These are phyloP conservation scores for Dasysyrphus tricinctus DNA, from an alignment of 2,888 invertebrate genomes.

Conservation along the genomic window DNA sequence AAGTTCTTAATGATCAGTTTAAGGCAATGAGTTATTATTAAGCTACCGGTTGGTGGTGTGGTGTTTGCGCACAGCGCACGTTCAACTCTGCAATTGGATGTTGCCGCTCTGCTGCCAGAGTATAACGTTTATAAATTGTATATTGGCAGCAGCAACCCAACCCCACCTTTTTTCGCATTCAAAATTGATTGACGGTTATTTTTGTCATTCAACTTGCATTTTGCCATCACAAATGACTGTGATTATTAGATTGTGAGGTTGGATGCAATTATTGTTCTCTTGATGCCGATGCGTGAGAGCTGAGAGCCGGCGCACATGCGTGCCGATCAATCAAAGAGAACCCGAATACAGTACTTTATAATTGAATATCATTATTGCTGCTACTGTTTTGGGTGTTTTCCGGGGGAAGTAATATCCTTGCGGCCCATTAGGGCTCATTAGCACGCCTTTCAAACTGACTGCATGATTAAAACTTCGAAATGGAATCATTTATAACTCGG, in stretches of 20 bases:
- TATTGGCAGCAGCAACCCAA: constrained; percentile 27
- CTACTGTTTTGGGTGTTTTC: constrained; percentile 48
- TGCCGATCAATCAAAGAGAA: constrained; percentile 62
- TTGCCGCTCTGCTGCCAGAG: constrained; percentile 29
- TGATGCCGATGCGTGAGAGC: constrained; percentile 53
- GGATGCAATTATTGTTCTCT: constrained; percentile 55
- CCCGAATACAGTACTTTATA: background rate
- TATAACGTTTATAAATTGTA: constrained; percentile 58
- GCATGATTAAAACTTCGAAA: constrained; percentile 22
- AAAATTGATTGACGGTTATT: constrained; percentile 73
- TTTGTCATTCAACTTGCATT: constrained; percentile 72
- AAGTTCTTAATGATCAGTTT: constrained; percentile 68
- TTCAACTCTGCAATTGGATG: constrained; percentile 65
- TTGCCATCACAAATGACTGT: constrained; percentile 65
- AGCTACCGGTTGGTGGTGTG: constrained; percentile 40
- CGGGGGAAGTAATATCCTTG: constrained; percentile 28
- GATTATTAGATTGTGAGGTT: constrained; percentile 51
- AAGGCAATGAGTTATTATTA: constrained; percentile 73
- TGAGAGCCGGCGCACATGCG: background rate
- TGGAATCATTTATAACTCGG: constrained; percentile 21
- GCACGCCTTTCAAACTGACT: constrained; percentile 50
- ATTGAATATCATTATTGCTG: constrained; percentile 43
- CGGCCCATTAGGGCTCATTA: constrained; percentile 67
- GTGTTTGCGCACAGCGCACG: constrained; percentile 42
- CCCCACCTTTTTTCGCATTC: constrained; percentile 65